Base-by-base conservation (phyloP, 2,113 vertebrate genomes). In the Lophius piscatorius region DNA sequence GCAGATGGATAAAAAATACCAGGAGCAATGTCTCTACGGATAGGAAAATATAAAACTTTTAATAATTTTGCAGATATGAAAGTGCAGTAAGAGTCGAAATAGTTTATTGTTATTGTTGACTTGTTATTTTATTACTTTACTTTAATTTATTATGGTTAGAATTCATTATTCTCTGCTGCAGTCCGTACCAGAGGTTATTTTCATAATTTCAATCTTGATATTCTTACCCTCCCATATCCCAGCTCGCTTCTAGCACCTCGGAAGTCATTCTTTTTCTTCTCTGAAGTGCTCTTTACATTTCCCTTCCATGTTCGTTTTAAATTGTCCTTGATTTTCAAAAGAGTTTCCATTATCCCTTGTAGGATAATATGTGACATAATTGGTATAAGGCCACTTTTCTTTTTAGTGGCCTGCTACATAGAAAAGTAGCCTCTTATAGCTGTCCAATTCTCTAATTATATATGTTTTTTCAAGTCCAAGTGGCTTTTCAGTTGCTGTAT, bases 351-450 rank as follows among this genome's bases (percentile, higher is more conserved):
- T 21, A 17, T 21, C 35, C 26, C 26, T 1, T 1, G 16, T 8
- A 3, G 22, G 14, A 57, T 29, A 33, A 40, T 21, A 39, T 38
- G 28, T 18, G 36, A 13, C 1, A 1, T 61, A 17, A 74, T 47
- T 66, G 16, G 11, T 40, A 9, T 17, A 10, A 42, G 10, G 9
- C 23, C 28, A 63, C 21, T 58, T 68, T 67, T 59, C 41, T 73
- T 13, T 44, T 13, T 2, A 45, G 16, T 40, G 29, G 24, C 59
- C 10, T 26, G 49, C 56, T 55, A 36, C 14, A 23, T 29, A 23
- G 31, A 56, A 55, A 55, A 44, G 34, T 44, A 11, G 40, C 41
- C 46, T 28, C 23, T 41, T 29, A 36, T 17, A 31, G 9, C 12
- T n/a, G 5, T 24, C 6, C 29, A 8, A 10, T 17, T 51, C 34